These are phyloP conservation scores for Ephestia elutella DNA, from an alignment of 1,140 invertebrate species.

Conservation along the genomic window DNA sequence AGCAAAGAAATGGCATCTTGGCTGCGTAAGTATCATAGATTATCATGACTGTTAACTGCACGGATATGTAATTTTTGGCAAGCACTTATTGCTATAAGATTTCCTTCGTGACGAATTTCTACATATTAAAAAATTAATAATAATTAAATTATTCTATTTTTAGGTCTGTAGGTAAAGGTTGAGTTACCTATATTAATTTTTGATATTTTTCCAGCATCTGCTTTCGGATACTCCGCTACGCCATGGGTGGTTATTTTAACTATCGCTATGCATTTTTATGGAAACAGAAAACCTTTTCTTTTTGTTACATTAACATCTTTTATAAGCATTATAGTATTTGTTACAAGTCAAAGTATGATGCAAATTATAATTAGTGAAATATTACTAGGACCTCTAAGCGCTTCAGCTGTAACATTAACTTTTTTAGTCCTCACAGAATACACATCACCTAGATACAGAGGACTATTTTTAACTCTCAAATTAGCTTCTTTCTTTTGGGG, in stretches of 20 bases:
- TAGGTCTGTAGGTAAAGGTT: no score
- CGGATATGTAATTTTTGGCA: not conserved
- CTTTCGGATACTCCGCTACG: constrained; percentile 13
- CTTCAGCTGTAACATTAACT: not conserved
- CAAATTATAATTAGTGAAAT: constrained; percentile 18
- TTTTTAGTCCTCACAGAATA: constrained; percentile 17
- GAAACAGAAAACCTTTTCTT: constrained; percentile 19
- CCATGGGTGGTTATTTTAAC: constrained; percentile 19
- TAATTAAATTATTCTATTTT: no score
- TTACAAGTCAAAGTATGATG: not conserved
- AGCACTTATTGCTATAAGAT: no score
- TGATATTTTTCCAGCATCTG: constrained; percentile 17
- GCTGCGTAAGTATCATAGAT: constrained; percentile 20
- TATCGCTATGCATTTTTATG: constrained; percentile 10
- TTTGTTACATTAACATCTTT: not conserved
- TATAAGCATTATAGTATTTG: not conserved
- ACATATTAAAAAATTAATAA: no score
- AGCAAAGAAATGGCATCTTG: constrained; percentile 22
- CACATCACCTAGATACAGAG: constrained; percentile 21
- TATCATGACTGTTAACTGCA: no score
- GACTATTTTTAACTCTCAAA: constrained; percentile 15
- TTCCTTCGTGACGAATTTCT: no score
- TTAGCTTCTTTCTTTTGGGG: constrained; percentile 21
- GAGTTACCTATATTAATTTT: not conserved
- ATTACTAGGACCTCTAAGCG: constrained; percentile 14